phyloP scores from a whole-genome alignment of 2,888 invertebrate species.

The Blera fallax region DNA sequence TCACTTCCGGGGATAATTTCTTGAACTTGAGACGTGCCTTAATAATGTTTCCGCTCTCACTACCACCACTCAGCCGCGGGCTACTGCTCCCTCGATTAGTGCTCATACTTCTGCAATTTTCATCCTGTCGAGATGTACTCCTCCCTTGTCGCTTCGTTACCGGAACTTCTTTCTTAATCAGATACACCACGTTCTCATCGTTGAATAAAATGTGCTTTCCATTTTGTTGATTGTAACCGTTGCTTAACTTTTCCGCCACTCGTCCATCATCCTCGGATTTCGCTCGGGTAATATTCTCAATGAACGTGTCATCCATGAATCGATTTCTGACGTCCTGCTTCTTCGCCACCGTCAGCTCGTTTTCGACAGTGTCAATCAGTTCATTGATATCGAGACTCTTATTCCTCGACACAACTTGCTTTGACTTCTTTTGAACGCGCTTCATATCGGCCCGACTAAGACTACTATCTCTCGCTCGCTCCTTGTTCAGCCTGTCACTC shows the following conservation, averaged over 20 bases:
- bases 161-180: constrained; percentile 81
- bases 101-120: constrained; percentile 51
- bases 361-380: constrained; percentile 78
- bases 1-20: constrained; percentile 72
- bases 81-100: constrained; percentile 53
- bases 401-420: constrained; percentile 77
- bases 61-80: constrained; percentile 67
- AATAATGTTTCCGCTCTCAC: constrained; percentile 65
- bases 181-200: constrained; percentile 81
- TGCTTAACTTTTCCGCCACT: constrained; percentile 31
- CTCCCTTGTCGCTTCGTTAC: constrained; percentile 74
- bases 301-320: constrained; percentile 77
- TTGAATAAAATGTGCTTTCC: constrained; percentile 80
- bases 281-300: constrained; percentile 75
- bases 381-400: constrained; percentile 81
- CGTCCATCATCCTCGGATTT: constrained; percentile 72
- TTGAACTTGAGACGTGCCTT: constrained; percentile 78
- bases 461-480: constrained; percentile 70
- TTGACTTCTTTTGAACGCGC: constrained; percentile 74
- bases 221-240: constrained; percentile 42
- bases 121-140: constrained; percentile 47
- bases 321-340: constrained; percentile 69
- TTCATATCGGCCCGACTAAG: constrained; percentile 72
- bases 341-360: constrained; percentile 73
- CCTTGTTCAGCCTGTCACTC: constrained; percentile 78